Percentiles rank a stretch among this genome's conserved stretches.
Evolutionary conservation across 2,888 invertebrate species (phyloP).

Genomic region (Xestia c-nigrum): DNA sequence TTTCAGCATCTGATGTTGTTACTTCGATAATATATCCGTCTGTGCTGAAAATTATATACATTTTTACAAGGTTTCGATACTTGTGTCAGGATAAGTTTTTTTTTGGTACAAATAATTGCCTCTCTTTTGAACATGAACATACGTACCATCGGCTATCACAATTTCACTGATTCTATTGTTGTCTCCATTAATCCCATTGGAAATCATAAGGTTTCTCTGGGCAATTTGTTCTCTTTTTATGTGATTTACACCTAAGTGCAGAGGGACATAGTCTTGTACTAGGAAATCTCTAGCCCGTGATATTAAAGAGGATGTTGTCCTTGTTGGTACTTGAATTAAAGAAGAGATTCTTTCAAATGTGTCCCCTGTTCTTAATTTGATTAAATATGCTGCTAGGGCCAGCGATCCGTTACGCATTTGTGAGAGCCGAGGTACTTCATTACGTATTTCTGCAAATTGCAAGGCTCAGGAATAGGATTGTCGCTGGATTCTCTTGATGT

Average conservation of each 20-base stretch:
- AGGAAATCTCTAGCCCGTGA: conserved; percentile 9
- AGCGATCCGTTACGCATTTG: conserved; percentile 5
- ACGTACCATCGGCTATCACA: conserved; percentile 8
- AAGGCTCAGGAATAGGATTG: background rate
- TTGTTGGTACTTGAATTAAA: conserved; percentile 1
- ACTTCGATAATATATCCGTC: background rate
- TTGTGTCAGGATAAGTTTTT: background rate
- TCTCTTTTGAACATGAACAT: background rate
- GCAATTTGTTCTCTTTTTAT: background rate
- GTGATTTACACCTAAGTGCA: background rate
- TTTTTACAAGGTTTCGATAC: background rate
- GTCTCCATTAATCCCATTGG: conserved; percentile 7
- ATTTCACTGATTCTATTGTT: conserved; percentile 1
- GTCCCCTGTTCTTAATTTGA: conserved; percentile 16
- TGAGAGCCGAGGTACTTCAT: conserved; percentile 5
- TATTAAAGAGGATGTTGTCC: conserved; percentile 4
- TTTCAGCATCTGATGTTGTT: conserved; percentile 15
- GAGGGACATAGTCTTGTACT: conserved; percentile 1
- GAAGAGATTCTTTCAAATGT: conserved; percentile 9
- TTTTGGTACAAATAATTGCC: background rate
- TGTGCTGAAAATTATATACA: background rate
- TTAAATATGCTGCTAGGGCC: conserved; percentile 16
- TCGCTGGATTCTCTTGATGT: conserved; percentile 1
- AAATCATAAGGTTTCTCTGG: background rate
- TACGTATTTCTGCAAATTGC: background rate